Base-by-base conservation (phyloP, 2,888 invertebrate genomes). In the Hoplodrina blanda region DNA sequence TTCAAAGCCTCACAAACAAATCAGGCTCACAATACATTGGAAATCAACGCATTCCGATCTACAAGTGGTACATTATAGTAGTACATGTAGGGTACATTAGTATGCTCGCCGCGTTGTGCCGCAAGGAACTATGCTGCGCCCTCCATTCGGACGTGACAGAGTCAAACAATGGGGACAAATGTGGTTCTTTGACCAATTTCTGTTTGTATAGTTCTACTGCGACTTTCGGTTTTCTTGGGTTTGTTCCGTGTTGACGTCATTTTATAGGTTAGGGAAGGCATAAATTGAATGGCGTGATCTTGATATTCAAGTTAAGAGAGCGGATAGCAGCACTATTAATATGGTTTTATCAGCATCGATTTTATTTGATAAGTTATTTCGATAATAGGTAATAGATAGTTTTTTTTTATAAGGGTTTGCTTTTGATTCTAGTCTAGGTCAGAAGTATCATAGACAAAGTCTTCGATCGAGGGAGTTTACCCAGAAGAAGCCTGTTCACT, bases 41-140 rank as follows among this genome's bases (percentile, higher is more conserved):
- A 81, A 82, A 79, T 69, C 81, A 73, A 62, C 73, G 57, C 85
- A 85, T 85, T 85, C 82, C 83, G 66, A 80, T 84, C 69, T 71
- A 75, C 50, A 77, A 72, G 55, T 66, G 56, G 75, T 63, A 70
- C 76, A 70, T 64, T 70, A 83, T 66, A 73, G 62, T 62, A 54
- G 76, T 74, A 68, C 62, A 54, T 68, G 53, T 25, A 46, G 10
- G 37, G 46, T 61, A 55, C 62, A 84, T 87, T 84, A 80, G 69
- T 69, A 87, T 87, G 78, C 86, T 52, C 61, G 49, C 53, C 60
- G 54, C 66, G 72, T 69, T 54, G 46, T 67, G 46, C 68, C 81
- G 76, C 76, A 82, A 85, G 86, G 81, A 78, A 80, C 73, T 77
- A 68, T 72, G 75, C 68, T 75, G 76, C 76, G 87, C 81, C 87